Conservation (phyloP, 2,797 vertebrate genomes). For the Gobionotothen gibberifrons region DNA sequence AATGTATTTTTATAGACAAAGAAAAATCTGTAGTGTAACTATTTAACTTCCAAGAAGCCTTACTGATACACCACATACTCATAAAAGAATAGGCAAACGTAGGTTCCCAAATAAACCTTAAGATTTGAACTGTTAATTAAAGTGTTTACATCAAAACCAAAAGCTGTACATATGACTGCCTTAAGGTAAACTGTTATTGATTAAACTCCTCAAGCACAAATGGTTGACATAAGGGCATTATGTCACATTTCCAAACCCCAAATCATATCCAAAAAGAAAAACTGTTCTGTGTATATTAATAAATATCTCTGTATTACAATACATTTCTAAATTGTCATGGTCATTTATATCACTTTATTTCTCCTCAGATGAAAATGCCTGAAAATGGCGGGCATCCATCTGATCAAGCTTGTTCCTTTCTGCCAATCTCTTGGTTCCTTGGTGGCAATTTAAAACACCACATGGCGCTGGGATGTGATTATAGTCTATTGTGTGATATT, state of each 20-base stretch:
- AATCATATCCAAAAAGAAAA: background rate
- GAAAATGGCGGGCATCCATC: slow-evolving; percentile 42
- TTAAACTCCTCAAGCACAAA: slow-evolving; percentile 28
- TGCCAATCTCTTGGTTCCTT: slow-evolving; percentile 47
- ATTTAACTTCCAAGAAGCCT: background rate
- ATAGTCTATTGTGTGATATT: slow-evolving; percentile 72
- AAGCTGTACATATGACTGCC: slow-evolving; percentile 16
- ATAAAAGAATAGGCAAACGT: slow-evolving; percentile 4
- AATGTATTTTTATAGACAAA: background rate
- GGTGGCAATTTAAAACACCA: slow-evolving; percentile 58
- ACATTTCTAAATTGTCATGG: slow-evolving; percentile 26
- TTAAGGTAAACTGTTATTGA: slow-evolving; percentile 40
- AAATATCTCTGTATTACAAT: slow-evolving; percentile 15
- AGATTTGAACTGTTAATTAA: background rate
- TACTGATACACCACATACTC: background rate
- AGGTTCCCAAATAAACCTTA: background rate
- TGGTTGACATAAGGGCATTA: slow-evolving; percentile 21
- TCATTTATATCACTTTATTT: slow-evolving; percentile 51
- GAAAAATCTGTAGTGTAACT: background rate
- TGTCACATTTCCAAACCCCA: slow-evolving; percentile 26
- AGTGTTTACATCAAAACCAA: slow-evolving; percentile 14
- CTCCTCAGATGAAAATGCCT: slow-evolving; percentile 38
- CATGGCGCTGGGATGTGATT: slow-evolving; percentile 68
- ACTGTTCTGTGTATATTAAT: slow-evolving; percentile 15
- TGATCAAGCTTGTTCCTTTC: slow-evolving; percentile 54